phyloP scores from a whole-genome alignment of 2,888 invertebrate species.

The Uropetala carovei region DNA sequence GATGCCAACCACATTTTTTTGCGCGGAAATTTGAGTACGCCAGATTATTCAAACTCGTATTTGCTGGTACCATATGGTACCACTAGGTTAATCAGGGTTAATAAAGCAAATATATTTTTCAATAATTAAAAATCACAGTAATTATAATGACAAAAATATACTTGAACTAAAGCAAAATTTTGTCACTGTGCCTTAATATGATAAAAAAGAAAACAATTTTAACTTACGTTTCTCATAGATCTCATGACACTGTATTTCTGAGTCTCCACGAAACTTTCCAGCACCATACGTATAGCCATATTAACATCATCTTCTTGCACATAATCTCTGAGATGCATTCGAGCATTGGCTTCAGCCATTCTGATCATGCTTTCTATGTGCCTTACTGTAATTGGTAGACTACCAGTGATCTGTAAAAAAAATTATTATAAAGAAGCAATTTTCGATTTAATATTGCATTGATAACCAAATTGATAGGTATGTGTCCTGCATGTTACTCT shows the following conservation, averaged over 20 bases:
- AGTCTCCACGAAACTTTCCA: conserved; percentile 98
- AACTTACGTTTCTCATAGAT: conserved; percentile 90
- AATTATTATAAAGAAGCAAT: not conserved
- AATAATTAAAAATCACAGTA: too few species aligned
- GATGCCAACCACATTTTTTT: not conserved
- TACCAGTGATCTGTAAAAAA: conserved; percentile 87
- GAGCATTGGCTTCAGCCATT: conserved; percentile 97
- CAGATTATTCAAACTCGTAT: too few species aligned
- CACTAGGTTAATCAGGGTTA: too few species aligned
- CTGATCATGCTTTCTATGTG: conserved; percentile 99
- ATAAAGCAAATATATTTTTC: too few species aligned
- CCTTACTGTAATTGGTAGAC: conserved; percentile 97
- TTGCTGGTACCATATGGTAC: too few species aligned
- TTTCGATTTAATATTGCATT: too few species aligned
- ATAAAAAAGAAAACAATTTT: too few species aligned
- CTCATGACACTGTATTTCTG: conserved; percentile 99
- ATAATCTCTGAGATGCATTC: conserved; percentile 94
- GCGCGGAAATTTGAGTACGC: not conserved
- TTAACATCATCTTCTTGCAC: conserved; percentile 97
- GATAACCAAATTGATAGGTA: too few species aligned
- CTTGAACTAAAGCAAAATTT: too few species aligned
- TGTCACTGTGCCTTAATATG: too few species aligned
- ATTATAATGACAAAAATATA: too few species aligned
- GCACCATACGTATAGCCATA: conserved; percentile 96
- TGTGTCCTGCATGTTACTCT: too few species aligned